phyloP scores from a whole-genome alignment of 2,888 invertebrate genomes.

The Oxyteleia sp. region DNA sequence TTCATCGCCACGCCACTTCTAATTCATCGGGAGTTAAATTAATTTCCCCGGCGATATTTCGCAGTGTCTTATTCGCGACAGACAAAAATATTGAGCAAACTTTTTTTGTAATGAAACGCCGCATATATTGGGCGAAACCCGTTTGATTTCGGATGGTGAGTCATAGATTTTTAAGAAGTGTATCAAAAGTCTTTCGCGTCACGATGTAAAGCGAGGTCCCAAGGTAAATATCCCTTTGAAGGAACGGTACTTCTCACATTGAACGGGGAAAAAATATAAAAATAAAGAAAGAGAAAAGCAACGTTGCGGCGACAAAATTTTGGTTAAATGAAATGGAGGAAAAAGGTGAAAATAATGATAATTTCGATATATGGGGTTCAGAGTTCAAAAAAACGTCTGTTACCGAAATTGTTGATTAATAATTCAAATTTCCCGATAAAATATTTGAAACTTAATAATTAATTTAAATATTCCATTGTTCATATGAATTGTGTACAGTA shows the following conservation, averaged over 20 bases:
- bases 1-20: no score
- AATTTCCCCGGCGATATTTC: background rate
- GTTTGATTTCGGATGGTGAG: slow-evolving; percentile 9
- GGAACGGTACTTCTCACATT: slow-evolving; percentile 50
- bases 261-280: slow-evolving; percentile 35
- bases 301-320: slow-evolving; percentile 4
- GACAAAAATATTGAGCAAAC: background rate
- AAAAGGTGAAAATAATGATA: background rate
- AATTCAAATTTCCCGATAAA: no score
- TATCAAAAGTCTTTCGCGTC: slow-evolving; percentile 36
- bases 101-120: background rate
- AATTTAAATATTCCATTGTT: no score
- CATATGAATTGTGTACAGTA: no score
- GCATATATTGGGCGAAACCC: background rate
- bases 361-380: background rate
- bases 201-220: slow-evolving; percentile 26
- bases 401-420: no score
- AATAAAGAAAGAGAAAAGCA: slow-evolving; percentile 24
- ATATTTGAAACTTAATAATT: no score
- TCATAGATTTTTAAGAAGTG: slow-evolving; percentile 23
- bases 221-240: slow-evolving; percentile 50
- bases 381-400: no score
- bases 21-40: slow-evolving; percentile 12
- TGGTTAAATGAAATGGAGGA: background rate
- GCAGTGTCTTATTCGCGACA: background rate